phyloP scores from a whole-genome alignment of 1,140 invertebrate species.

The Lamellibrachia luymesi region DNA sequence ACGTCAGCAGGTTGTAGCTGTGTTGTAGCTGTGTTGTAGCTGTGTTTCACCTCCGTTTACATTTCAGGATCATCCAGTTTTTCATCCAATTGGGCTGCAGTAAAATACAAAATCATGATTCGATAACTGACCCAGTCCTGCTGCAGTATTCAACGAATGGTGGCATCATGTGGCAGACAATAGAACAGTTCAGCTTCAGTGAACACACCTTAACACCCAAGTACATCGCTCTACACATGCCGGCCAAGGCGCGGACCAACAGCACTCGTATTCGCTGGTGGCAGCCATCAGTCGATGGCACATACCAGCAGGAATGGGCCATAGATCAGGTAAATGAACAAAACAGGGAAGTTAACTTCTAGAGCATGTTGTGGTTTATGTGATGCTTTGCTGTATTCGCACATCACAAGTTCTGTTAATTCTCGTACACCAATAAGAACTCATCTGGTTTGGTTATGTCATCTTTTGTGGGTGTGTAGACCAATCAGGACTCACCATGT shows the following conservation, averaged over 20 bases:
- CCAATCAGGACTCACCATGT: background rate
- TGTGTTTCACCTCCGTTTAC: conserved; percentile 7
- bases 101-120: conserved; percentile 32
- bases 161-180: conserved; percentile 58
- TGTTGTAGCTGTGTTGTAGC: background rate
- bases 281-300: conserved; percentile 54
- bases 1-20: background rate
- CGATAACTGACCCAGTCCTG: conserved; percentile 48
- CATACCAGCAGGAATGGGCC: conserved; percentile 54
- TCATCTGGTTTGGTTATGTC: background rate
- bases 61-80: conserved; percentile 52
- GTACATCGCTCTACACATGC: conserved; percentile 52
- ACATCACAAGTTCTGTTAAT: background rate
- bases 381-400: background rate
- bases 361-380: background rate
- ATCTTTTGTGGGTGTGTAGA: background rate
- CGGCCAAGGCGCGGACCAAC: conserved; percentile 46
- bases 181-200: conserved; percentile 54
- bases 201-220: background rate
- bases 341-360: background rate
- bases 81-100: conserved; percentile 49
- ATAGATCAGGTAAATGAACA: conserved; percentile 51
- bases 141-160: conserved; percentile 60
- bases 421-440: background rate
- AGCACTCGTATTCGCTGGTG: conserved; percentile 56